These are phyloP conservation scores for Euspilapteryx auroguttella DNA, from an alignment of 2,888 invertebrate species.

Conservation along the genomic window DNA sequence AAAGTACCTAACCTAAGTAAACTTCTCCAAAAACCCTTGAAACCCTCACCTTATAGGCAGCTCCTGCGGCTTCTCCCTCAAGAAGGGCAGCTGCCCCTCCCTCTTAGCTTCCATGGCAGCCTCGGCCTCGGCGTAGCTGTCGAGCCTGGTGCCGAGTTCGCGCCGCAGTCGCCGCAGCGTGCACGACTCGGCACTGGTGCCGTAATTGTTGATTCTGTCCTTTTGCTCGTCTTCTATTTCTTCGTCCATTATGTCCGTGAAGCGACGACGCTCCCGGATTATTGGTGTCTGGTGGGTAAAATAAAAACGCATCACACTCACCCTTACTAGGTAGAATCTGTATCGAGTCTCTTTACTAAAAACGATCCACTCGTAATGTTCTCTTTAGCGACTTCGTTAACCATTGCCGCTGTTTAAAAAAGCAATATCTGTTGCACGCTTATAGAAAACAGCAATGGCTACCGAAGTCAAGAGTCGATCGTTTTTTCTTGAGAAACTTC, in stretches of 20 bases:
- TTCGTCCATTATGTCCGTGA: constrained; percentile 94
- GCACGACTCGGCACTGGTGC: constrained; percentile 68
- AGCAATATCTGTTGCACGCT: too few species aligned
- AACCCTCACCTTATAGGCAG: constrained; percentile 70
- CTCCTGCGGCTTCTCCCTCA: constrained; percentile 88
- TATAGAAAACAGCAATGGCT: too few species aligned
- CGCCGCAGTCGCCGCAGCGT: constrained; percentile 77
- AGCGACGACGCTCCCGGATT: constrained; percentile 86
- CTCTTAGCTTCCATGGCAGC: constrained; percentile 80
- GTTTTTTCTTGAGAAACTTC: too few species aligned
- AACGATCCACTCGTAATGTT: too few species aligned
- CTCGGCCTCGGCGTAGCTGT: constrained; percentile 86
- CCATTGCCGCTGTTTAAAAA: too few species aligned
- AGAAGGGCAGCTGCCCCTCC: constrained; percentile 81
- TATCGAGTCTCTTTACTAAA: too few species aligned
- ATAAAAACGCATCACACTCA: neutral
- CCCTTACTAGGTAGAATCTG: too few species aligned
- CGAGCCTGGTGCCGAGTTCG: constrained; percentile 83
- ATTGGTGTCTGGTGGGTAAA: constrained; percentile 69
- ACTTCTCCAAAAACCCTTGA: too few species aligned
- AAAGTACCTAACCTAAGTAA: constrained; percentile 6
- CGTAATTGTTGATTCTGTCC: constrained; percentile 78
- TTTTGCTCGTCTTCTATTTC: constrained; percentile 91
- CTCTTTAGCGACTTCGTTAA: too few species aligned
- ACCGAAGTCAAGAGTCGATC: too few species aligned